Base-by-base conservation (phyloP, 2,797 vertebrate species). In the Gallinago nigripennis region DNA sequence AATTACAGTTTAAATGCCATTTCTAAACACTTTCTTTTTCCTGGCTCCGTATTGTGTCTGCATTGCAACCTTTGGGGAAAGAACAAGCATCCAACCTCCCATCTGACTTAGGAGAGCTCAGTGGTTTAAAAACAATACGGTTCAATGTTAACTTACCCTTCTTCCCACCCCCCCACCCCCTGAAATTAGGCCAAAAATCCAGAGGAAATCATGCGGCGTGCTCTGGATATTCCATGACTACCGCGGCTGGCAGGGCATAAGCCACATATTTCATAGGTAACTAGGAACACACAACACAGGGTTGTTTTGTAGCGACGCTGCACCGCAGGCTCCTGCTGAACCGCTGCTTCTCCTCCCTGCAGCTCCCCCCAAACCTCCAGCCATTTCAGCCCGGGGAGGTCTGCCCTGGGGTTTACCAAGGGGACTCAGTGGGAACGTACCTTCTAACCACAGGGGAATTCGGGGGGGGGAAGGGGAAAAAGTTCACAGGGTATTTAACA, bases 151-250 rank as follows among this genome's bases (percentile, higher is more conserved):
- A 53, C 83, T 53, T 72, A 83, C 16, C 16, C 80, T 65, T 39
- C 51, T 37, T 94, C 56, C 51, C 77, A 56, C 11, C 18, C 58
- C 41, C 41, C 41, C 41, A 4, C 48, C 73, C 53, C 58, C 18
- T 11, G 7, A 84, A 90, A 88, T 71, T 35, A 89, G 54, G 81
- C 86, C 75, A 92, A 88, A 92, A 95, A 81, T 43, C 56, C 85
- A 87, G 83, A 95, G 90, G 96, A 96, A 95, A 89, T 71, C 86
- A 95, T 45, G 86, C 2, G 0, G 82, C 27, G 41, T 73, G 57
- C 83, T 92, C 37, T 80, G 78, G 90, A 95, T 93, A 82, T 95
- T 96, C 96, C 96, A 95, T 93, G 92, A 96, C 91, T 92, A 60
- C 51, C 71, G 76, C 41, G 0, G 7, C 85, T 92, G 89, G 91